Evolutionary conservation across 2,113 vertebrate species (phyloP).

Genomic region (Bombycilla garrulus): DNA sequence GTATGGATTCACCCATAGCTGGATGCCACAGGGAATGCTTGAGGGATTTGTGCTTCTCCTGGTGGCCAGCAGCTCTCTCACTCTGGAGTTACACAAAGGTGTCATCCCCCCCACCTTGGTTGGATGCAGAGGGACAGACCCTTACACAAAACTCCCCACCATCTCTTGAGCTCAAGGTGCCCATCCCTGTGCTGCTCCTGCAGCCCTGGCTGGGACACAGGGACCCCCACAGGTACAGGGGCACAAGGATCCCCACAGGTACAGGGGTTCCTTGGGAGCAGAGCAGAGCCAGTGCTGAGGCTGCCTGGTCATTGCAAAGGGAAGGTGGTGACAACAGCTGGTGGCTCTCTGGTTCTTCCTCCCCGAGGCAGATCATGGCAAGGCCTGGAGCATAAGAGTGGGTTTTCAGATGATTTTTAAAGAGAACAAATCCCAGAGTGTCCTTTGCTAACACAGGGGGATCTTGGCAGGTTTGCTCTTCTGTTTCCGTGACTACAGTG

Average conservation of each 20-base stretch:
- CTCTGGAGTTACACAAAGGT: neutral
- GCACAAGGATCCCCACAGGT: fast-evolving
- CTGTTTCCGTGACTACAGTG: constrained; percentile 78
- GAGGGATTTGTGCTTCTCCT: neutral
- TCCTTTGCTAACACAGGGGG: neutral
- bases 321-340: neutral
- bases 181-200: neutral
- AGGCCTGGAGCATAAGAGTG: neutral
- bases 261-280: fast-evolving
- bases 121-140: neutral
- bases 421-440: neutral
- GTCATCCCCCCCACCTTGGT: fast-evolving
- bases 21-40: neutral
- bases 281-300: neutral
- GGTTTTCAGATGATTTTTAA: neutral
- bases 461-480: constrained; percentile 84
- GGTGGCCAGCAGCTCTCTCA: neutral
- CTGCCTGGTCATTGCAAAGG: neutral
- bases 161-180: neutral
- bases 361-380: neutral
- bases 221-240: neutral
- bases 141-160: neutral
- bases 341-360: neutral
- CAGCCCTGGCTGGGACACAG: neutral
- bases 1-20: fast-evolving